A percentile compares a stretch with the other conserved stretches of the same genome.
Conservation (phyloP, 2,113 vertebrate genomes). For the Ictalurus punctatus region DNA sequence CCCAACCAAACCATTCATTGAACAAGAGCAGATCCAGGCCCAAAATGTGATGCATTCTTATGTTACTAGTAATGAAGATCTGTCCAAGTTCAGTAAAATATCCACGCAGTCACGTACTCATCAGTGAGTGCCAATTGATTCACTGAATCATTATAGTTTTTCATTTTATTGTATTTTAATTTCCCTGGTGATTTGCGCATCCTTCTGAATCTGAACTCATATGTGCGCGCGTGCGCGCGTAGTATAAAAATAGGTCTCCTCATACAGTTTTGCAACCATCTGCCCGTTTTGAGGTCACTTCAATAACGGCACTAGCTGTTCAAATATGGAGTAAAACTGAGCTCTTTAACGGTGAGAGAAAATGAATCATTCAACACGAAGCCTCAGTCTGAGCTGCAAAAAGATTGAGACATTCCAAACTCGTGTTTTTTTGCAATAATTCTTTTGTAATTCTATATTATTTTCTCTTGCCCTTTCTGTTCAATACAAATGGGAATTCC, state of each 20-base stretch:
- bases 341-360: background rate
- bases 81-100: background rate
- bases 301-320: conserved; percentile 21
- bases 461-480: background rate
- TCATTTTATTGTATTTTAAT: no score
- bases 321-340: background rate
- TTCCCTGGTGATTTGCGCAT: background rate
- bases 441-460: background rate
- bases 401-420: background rate
- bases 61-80: background rate
- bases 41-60: no score
- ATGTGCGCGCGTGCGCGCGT: background rate
- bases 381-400: background rate
- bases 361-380: background rate
- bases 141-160: background rate
- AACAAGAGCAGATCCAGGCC: background rate
- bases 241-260: conserved; percentile 44
- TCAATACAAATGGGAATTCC: background rate
- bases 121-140: background rate
- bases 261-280: conserved; percentile 29
- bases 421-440: background rate
- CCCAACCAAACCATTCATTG: background rate
- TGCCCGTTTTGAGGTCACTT: conserved; percentile 41
- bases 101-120: background rate
- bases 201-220: background rate